Percentiles rank a stretch among this genome's conserved stretches.
Evolutionary conservation across 2,888 invertebrate species (phyloP).

Genomic region (Ernsta delagoae): DNA sequence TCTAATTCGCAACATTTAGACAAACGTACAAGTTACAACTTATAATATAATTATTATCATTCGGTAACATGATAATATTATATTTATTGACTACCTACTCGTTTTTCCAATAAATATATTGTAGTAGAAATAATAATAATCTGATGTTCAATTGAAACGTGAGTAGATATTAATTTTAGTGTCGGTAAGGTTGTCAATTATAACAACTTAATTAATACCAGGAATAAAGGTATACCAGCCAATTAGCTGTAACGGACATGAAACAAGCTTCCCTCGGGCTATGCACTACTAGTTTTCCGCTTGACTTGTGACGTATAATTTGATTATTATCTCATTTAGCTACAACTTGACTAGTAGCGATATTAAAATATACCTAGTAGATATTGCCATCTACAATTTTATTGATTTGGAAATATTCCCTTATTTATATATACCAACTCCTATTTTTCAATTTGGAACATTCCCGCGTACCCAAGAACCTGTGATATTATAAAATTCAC

Average conservation of each 20-base stretch:
- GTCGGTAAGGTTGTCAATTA: not conserved
- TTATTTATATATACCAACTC: not conserved
- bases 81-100: not conserved
- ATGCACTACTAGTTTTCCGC: not conserved
- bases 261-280: not conserved
- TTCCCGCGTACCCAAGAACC: not conserved
- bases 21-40: too few relatives aligned
- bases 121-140: not conserved
- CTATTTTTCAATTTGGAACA: not conserved
- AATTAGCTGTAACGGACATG: not conserved
- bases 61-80: not conserved
- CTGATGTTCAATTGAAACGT: not conserved
- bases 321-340: not conserved
- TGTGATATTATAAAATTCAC: conserved; percentile 3
- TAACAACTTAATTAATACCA: conserved; percentile 1
- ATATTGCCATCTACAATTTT: too few relatives aligned
- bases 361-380: too few relatives aligned
- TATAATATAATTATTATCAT: too few relatives aligned
- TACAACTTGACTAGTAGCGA: too few relatives aligned
- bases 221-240: not conserved
- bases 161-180: not conserved
- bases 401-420: not conserved
- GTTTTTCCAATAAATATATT: not conserved
- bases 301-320: not conserved
- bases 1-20: too few relatives aligned